Base-by-base conservation (phyloP, 2,797 vertebrate species). In the Sciurus carolinensis region DNA sequence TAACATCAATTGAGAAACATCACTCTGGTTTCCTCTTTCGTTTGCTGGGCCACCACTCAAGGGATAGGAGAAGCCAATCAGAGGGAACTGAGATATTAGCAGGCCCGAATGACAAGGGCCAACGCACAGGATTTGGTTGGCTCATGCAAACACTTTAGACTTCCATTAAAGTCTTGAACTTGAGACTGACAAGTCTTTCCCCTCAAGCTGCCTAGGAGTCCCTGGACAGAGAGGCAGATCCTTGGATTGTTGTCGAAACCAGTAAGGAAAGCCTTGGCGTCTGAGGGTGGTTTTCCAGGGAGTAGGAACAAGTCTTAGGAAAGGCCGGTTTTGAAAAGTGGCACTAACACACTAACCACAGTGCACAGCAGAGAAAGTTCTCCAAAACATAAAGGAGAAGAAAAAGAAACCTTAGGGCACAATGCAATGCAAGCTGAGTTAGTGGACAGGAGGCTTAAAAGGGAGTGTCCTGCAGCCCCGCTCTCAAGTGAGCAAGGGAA, bases 281-380 rank as follows among this genome's bases (percentile, higher is more conserved):
- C 64, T 24, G 9, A 52, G 64, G 39, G 59, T 36, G 26, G 14
- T 24, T 84, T 85, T 62, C 93, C 39, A 57, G 42, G 20, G 36
- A 52, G 20, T 10, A 47, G 47, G 14, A 77, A 28, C 69, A 62
- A 72, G 69, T 28, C 15, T 28, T 11, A 11, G 28, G 22, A 80
- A 33, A 69, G 42, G 69, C 57, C 59, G 33, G 2, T 87, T 84
- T 54, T 86, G 13, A 97, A 59, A 57, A 67, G 47, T 30, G 24
- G 36, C 54, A 24, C 22, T 18, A 12, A 39, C 17, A 42, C 17
- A 52, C n/a, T 39, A 26, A 24, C 28, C 44, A 75, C 26, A 73
- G 14, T 33, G 57, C 66, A 20, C 2, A 9, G 15, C 66, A 89
- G 42, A 88, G n/a, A 85, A 54, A 9, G 8, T 36, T 72, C 12